Evolutionary conservation across 1,140 invertebrate genomes (phyloP).

Genomic region (Diachasma alloeum): DNA sequence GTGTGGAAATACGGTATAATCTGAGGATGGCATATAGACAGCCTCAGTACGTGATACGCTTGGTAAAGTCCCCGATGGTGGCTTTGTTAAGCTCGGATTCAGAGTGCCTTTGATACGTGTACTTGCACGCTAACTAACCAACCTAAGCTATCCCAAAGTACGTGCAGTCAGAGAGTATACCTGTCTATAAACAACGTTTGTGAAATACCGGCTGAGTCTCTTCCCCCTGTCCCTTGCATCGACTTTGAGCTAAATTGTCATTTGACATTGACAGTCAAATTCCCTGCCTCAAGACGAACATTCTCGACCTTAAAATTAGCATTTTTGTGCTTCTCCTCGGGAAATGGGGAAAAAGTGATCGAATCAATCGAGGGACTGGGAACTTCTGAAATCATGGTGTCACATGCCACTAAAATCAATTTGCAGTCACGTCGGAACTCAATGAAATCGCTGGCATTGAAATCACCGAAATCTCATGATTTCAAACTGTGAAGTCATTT

Average conservation of each 20-base stretch:
- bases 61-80: conserved; percentile 59
- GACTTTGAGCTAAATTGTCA: not conserved
- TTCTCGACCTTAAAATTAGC: no score
- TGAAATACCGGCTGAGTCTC: not conserved
- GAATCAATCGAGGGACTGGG: no score
- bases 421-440: no score
- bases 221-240: not conserved
- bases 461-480: no score
- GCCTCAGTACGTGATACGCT: conserved; percentile 65
- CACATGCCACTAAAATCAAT: no score
- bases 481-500: no score
- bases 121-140: conserved; percentile 67
- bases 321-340: no score
- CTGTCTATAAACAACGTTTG: conserved; percentile 17
- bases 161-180: conserved; percentile 7
- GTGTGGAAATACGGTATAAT: not conserved
- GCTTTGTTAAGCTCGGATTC: conserved; percentile 66
- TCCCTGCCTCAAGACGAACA: no score
- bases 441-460: no score
- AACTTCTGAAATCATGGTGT: no score
- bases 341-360: no score
- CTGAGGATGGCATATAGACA: conserved; percentile 16
- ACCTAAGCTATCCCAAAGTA: conserved; percentile 58
- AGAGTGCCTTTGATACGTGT: conserved; percentile 68
- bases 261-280: not conserved